phyloP scores from a whole-genome alignment of 2,888 invertebrate species.

The Sabellastarte sp. region DNA sequence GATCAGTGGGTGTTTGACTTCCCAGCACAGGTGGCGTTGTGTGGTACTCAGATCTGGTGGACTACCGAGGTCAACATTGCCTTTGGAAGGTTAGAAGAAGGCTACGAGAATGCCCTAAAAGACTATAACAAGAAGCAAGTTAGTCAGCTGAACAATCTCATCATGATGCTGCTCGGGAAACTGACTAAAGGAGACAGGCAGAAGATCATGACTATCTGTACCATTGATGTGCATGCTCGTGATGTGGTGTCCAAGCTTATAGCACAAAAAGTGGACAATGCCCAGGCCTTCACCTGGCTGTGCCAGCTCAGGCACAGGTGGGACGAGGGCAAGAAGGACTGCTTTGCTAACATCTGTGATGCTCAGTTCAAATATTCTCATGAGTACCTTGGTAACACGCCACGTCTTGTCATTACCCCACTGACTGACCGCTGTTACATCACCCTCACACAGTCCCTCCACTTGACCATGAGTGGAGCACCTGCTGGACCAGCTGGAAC shows the following conservation, averaged over 20 bases:
- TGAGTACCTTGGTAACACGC: conserved; percentile 94
- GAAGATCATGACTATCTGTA: conserved; percentile 98
- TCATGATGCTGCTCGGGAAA: conserved; percentile 83
- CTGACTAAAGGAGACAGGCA: conserved; percentile 86
- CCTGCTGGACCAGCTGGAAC: conserved; percentile 88
- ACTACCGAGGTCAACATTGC: conserved; percentile 90
- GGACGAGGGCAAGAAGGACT: conserved; percentile 84
- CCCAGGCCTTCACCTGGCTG: conserved; percentile 55
- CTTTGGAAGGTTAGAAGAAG: conserved; percentile 85
- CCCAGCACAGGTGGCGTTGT: conserved; percentile 67
- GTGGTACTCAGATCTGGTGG: conserved; percentile 98
- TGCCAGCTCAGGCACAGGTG: conserved; percentile 76
- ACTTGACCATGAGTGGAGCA: conserved; percentile 94
- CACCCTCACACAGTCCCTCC: conserved; percentile 88
- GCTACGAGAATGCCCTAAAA: conserved; percentile 93
- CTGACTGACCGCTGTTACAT: conserved; percentile 92
- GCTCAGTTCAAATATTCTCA: conserved; percentile 91
- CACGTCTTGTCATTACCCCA: conserved; percentile 91
- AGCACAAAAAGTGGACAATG: conserved; percentile 72
- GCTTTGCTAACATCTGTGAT: conserved; percentile 95
- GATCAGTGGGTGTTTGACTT: conserved; percentile 74
- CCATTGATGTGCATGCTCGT: conserved; percentile 84
- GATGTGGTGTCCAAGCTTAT: conserved; percentile 93
- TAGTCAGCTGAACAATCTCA: conserved; percentile 82
- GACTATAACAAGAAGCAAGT: conserved; percentile 73